These are phyloP conservation scores for Manacus vitellinus DNA, from an alignment of 2,113 vertebrate genomes.

Conservation along the genomic window DNA sequence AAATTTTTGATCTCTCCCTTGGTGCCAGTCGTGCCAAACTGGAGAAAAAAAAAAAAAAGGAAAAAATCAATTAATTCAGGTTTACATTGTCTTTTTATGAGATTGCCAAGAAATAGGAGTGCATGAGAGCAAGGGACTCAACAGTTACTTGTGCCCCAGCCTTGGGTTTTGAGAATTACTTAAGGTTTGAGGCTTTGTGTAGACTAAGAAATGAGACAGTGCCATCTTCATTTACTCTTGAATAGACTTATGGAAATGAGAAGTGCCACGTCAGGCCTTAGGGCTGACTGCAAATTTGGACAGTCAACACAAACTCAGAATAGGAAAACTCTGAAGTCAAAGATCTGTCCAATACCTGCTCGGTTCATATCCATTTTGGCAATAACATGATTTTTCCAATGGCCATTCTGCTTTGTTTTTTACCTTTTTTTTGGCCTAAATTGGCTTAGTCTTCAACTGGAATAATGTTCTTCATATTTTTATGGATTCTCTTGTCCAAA, in stretches of 20 bases:
- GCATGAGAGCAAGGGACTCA: neutral
- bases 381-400: neutral
- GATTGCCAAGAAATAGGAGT: neutral
- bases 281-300: neutral
- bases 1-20: slow-evolving; percentile 62
- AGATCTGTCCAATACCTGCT: neutral
- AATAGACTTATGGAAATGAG: neutral
- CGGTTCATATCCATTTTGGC: neutral
- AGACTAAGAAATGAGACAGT: neutral
- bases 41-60: neutral
- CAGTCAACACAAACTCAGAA: neutral
- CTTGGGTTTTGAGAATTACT: neutral
- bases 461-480: neutral
- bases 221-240: neutral
- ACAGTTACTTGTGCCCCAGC: neutral
- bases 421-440: neutral
- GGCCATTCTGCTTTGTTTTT: neutral
- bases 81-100: neutral
- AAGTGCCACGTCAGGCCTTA: neutral
- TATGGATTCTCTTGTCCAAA: neutral
- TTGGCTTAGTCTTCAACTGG: neutral
- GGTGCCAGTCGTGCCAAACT: slow-evolving; percentile 64
- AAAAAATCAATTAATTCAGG: neutral
- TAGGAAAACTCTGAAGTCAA: neutral
- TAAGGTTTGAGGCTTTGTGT: neutral